Conservation (phyloP, 2,888 invertebrate genomes). For the Pristionchus entomophagus region DNA sequence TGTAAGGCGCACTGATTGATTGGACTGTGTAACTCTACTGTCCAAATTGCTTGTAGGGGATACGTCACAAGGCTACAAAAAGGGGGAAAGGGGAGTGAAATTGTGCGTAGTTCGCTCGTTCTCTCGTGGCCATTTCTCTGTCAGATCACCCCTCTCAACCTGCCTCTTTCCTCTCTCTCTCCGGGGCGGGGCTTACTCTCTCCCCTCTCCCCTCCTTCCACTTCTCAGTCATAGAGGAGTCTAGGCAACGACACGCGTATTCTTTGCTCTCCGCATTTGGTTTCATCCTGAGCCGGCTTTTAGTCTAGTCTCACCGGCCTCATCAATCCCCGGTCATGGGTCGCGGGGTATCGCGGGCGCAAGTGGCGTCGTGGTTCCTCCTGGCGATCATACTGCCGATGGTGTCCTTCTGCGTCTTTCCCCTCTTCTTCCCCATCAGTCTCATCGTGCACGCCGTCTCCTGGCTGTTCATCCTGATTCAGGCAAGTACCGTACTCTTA, state of each 20-base stretch:
- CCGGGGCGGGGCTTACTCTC: neutral
- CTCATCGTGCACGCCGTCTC: neutral
- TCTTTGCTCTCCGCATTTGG: neutral
- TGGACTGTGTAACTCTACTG: too few relatives aligned
- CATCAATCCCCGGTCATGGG: neutral
- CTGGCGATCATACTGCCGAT: neutral
- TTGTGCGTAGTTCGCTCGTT: too few relatives aligned
- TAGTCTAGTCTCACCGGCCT: neutral
- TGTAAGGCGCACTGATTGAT: too few relatives aligned
- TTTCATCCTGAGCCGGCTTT: too few relatives aligned
- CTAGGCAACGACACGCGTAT: neutral
- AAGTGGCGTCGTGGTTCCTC: constrained; percentile 8
- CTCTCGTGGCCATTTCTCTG: neutral
- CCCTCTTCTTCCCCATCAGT: neutral
- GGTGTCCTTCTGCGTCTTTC: neutral
- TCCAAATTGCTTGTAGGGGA: too few relatives aligned
- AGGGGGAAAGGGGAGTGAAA: too few relatives aligned
- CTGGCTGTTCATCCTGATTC: neutral
- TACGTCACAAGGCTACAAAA: too few relatives aligned
- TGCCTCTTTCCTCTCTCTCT: neutral
- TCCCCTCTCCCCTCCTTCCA: neutral
- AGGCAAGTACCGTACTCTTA: neutral
- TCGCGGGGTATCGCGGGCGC: neutral
- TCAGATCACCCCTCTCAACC: neutral
- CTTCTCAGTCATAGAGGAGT: constrained; percentile 11